phyloP scores from a whole-genome alignment of 2,797 vertebrate species.

The Bradypodion ventrale region DNA sequence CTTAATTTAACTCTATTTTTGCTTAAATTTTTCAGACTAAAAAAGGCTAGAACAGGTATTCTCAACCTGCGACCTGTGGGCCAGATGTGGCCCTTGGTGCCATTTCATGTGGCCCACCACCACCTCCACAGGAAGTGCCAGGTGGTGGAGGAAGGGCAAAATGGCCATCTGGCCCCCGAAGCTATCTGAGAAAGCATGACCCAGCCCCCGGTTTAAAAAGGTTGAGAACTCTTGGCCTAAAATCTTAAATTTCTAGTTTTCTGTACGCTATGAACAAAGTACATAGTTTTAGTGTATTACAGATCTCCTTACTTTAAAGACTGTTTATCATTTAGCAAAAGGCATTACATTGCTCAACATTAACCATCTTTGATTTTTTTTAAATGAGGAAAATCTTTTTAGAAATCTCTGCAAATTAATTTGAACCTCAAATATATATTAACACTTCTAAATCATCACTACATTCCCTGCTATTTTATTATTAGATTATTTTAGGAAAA shows the following conservation, averaged over 20 bases:
- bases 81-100: no score
- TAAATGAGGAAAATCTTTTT: background rate
- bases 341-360: background rate
- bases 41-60: background rate
- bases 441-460: background rate
- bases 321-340: background rate
- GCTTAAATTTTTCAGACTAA: background rate
- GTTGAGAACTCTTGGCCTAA: no score
- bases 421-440: background rate
- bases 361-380: background rate
- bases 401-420: background rate
- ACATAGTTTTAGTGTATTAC: background rate
- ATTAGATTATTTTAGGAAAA: background rate
- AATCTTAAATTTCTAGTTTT: background rate
- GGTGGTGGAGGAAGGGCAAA: no score
- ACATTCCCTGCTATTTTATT: background rate
- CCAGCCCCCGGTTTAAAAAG: no score
- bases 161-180: no score
- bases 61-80: no score
- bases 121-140: no score
- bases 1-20: background rate
- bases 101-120: no score
- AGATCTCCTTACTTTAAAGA: background rate
- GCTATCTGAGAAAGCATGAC: no score
- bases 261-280: background rate